These are phyloP conservation scores for Cyrtonyx montezumae DNA, from an alignment of 2,113 vertebrate genomes.

Conservation along the genomic window DNA sequence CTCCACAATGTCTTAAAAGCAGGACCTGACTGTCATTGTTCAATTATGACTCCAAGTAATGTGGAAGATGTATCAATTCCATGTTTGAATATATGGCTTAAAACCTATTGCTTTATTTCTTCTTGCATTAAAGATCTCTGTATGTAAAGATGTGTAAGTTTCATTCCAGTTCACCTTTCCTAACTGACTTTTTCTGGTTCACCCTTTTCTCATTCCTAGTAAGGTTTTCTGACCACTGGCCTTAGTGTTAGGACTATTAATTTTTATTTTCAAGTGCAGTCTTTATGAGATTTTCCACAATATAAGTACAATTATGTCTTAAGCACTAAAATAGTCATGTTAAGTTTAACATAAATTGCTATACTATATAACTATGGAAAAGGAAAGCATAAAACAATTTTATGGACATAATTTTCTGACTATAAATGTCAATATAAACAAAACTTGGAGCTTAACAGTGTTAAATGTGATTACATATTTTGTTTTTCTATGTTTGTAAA, in stretches of 20 bases:
- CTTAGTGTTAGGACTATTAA: background rate
- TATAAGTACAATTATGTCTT: background rate
- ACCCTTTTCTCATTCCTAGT: background rate
- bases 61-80: background rate
- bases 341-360: constrained; percentile 5
- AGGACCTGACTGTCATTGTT: background rate
- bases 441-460: background rate
- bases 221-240: background rate
- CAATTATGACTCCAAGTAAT: background rate
- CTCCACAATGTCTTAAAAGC: background rate
- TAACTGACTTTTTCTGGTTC: background rate
- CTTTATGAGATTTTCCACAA: background rate
- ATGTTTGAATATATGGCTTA: background rate
- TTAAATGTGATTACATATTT: background rate
- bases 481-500: background rate
- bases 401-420: background rate
- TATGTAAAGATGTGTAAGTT: background rate
- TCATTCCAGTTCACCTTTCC: background rate
- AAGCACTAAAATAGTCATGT: background rate
- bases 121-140: background rate
- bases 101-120: background rate
- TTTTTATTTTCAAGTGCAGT: background rate
- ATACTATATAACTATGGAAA: background rate
- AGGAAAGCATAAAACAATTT: background rate
- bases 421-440: background rate